Evolutionary conservation across 2,888 invertebrate species (phyloP).

Genomic region (Lycia hirtaria): DNA sequence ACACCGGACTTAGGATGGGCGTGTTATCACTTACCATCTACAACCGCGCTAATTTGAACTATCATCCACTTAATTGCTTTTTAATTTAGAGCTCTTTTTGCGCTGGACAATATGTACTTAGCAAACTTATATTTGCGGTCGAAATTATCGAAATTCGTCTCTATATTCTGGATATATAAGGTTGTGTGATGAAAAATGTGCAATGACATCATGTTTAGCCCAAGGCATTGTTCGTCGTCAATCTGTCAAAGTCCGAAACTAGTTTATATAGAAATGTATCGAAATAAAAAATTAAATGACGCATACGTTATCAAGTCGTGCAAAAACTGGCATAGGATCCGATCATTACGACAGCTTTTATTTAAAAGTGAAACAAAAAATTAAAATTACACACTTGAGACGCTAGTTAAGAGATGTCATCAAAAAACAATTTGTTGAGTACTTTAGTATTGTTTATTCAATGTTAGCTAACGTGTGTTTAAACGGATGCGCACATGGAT

Average conservation of each 20-base stretch:
- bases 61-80: constrained; percentile 14
- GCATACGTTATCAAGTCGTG: constrained; percentile 25
- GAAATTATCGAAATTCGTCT: background rate
- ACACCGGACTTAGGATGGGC: constrained; percentile 48
- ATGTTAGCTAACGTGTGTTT: no score
- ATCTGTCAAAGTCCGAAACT: constrained; percentile 56
- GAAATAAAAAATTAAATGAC: constrained; percentile 34
- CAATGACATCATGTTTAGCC: constrained; percentile 45
- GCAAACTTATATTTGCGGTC: constrained; percentile 10
- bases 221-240: constrained; percentile 48
- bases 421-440: constrained; percentile 17
- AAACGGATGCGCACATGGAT: no score
- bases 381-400: constrained; percentile 3
- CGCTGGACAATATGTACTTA: constrained; percentile 16
- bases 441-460: background rate
- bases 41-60: constrained; percentile 41
- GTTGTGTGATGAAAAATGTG: background rate
- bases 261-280: constrained; percentile 46
- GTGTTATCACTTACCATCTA: constrained; percentile 51
- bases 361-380: constrained; percentile 10
- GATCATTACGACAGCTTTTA: constrained; percentile 21
- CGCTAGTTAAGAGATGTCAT: constrained; percentile 12
- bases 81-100: constrained; percentile 33
- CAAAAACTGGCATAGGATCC: constrained; percentile 22
- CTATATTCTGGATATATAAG: background rate